Evolutionary conservation across 1,140 invertebrate genomes (phyloP), one percentile per base, ranked within the genome.

Genomic region (Wasmannia auropunctata): DNA sequence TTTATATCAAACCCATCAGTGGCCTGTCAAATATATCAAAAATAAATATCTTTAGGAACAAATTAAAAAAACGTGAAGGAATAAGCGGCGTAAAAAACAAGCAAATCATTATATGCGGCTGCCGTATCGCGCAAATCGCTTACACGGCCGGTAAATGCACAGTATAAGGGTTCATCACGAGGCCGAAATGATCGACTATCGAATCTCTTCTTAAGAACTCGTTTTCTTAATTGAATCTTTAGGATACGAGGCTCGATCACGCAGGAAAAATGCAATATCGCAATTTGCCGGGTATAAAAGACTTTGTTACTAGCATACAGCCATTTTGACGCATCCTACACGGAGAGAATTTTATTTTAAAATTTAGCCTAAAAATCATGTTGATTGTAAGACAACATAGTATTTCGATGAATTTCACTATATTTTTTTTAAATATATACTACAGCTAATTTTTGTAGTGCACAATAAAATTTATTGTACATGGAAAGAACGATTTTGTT

Each of bases 201-300:
- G 76, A 67, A 22, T 54, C 63, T 51, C 37, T 70, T 16, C 25
- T 80, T n/a, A 28, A 11, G 16, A 67, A 54, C 22, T 70, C 22
- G 49, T 56, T 80, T 34, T 40, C 16, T n/a, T 70, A 81, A 81
- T 81, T 81, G 65, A 43, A 70, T 81, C 51, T 43, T 70, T 58
- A 43, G 31, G 19, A 77, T 76, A 60, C 37, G 51, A 54, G 25
- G 25, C 3, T 58, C 37, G 79, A 70, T 81, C 37, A 40, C 37
- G 37, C 51, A n/a, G 65, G 34, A 81, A 70, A 54, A 60, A 31
- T 28, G 8, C 19, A 43, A 14, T 34, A 49, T 43, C 16, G 19
- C 34, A 19, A 31, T 3, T 19, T 79, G 11, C 28, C 22, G 43
- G 11, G 16, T 16, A 19, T 69, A 40, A 79, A 28, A 22, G 6